These are phyloP conservation scores for Steatocranus sp. DNA, from an alignment of 2,797 vertebrate species.

Conservation along the genomic window DNA sequence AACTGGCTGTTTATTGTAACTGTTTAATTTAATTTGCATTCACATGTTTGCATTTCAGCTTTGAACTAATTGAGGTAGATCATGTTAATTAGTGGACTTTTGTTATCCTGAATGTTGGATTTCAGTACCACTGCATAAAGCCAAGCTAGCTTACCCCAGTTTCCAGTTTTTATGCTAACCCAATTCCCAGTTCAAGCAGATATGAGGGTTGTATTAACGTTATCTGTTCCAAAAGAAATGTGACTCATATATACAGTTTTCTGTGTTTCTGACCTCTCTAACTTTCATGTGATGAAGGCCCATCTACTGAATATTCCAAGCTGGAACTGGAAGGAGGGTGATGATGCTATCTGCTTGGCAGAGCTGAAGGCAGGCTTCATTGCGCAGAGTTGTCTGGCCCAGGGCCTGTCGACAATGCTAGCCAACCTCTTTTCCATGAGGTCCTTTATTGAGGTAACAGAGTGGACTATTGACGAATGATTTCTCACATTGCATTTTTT, in stretches of 20 bases:
- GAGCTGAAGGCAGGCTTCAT: conserved; percentile 99
- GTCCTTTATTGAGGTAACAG: conserved; percentile 98
- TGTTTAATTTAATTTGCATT: neutral
- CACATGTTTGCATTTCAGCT: neutral
- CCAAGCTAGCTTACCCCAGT: neutral
- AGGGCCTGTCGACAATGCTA: conserved; percentile 98
- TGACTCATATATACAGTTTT: neutral
- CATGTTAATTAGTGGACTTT: neutral
- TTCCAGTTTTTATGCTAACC: neutral
- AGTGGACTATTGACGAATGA: conserved; percentile 18
- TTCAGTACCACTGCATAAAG: neutral
- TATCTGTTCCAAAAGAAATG: neutral
- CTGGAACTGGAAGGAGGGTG: conserved; percentile 99
- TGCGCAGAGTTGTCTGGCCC: conserved; percentile 99
- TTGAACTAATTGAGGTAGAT: neutral
- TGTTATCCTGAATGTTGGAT: neutral
- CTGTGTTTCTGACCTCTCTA: conserved; percentile 38
- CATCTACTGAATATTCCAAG: conserved; percentile 99
- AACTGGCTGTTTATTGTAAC: neutral
- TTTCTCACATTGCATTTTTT: conserved; percentile 28
- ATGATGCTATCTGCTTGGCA: conserved; percentile 98
- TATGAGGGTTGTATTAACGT: neutral
- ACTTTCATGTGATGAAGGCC: conserved; percentile 78
- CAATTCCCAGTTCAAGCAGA: neutral
- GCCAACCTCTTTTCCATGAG: conserved; percentile 99